Conservation (phyloP, 1,140 invertebrate species). For the Sipha flava region DNA sequence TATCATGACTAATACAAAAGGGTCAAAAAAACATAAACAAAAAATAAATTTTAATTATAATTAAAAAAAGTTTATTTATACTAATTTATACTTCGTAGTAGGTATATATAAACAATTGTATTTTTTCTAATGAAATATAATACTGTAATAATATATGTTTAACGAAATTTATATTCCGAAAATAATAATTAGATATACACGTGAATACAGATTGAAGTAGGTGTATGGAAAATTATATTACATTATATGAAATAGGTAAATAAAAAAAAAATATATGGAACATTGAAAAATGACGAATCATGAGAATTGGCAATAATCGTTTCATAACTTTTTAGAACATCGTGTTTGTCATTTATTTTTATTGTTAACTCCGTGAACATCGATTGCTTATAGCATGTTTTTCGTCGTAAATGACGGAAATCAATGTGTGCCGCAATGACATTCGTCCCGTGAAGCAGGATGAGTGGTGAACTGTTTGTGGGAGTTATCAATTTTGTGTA, state of each 20-base stretch:
- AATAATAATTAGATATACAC: background rate
- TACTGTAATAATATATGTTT: background rate
- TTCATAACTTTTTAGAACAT: background rate
- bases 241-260: no score
- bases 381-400: background rate
- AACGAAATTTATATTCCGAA: background rate
- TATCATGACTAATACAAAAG: no score
- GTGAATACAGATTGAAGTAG: no score
- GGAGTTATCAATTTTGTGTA: background rate
- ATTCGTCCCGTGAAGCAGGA: background rate
- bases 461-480: background rate
- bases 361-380: background rate
- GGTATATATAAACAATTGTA: no score
- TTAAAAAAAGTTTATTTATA: no score
- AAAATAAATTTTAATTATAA: no score
- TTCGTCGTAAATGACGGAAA: background rate
- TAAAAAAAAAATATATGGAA: background rate
- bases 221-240: no score
- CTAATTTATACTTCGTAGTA: no score
- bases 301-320: background rate
- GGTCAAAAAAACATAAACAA: no score
- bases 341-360: background rate
- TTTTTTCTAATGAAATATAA: background rate
- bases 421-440: background rate
- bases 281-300: background rate